Conservation (phyloP, 2,113 vertebrate genomes). For the Merops nubicus region DNA sequence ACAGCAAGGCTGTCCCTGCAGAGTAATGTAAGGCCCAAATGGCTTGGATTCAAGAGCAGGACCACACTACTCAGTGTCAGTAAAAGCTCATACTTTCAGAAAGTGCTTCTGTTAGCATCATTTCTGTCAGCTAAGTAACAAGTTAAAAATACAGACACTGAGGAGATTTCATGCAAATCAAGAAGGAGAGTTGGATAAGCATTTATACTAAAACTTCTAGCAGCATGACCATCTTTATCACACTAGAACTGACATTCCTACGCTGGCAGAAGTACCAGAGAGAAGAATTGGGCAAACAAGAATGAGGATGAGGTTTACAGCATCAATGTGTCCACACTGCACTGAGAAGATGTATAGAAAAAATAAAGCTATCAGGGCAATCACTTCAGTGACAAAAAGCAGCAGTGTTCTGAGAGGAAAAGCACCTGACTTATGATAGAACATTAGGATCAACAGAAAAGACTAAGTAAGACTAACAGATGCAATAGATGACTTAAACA, state of each 20-base stretch:
- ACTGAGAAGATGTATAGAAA: not conserved
- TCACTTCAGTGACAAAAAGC: not conserved
- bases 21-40: not conserved
- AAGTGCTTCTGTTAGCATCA: not conserved
- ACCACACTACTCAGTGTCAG: not conserved
- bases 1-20: not conserved
- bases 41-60: not conserved
- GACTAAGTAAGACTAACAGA: not conserved
- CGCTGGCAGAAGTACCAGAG: not conserved
- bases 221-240: not conserved
- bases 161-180: not conserved
- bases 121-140: not conserved
- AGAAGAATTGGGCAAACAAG: not conserved
- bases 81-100: not conserved
- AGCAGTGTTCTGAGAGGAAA: not conserved
- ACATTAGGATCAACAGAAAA: not conserved
- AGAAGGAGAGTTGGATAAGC: not conserved
- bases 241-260: rapidly evolving
- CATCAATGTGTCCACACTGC: not conserved
- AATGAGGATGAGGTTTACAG: not conserved
- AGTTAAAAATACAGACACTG: not conserved
- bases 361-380: not conserved
- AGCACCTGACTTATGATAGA: not conserved
- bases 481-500: not conserved
- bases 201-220: not conserved